Percentiles rank a stretch among this genome's conserved stretches.
These are phyloP conservation scores for Syngnathus scovelli DNA, from an alignment of 2,113 vertebrate genomes.

Conservation along the genomic window DNA sequence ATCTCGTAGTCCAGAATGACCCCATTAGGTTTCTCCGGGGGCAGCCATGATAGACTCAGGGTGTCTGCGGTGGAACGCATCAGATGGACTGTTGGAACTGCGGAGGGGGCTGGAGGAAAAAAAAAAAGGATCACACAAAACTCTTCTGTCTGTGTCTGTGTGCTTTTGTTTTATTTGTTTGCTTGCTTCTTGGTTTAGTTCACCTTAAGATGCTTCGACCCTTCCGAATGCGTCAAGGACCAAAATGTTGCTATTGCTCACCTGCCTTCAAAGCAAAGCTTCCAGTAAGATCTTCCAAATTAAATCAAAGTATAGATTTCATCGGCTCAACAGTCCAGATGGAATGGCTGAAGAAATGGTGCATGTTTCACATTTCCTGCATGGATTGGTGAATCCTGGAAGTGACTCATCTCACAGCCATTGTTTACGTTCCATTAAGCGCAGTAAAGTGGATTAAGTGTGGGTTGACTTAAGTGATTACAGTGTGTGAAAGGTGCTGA, in stretches of 20 bases:
- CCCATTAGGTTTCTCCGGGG: constrained; percentile 91
- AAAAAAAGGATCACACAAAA: not conserved
- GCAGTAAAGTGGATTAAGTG: constrained; percentile 51
- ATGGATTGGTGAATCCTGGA: constrained; percentile 56
- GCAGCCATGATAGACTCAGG: constrained; percentile 92
- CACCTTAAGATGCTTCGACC: not conserved
- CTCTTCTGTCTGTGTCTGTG: not conserved
- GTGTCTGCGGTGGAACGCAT: constrained; percentile 89
- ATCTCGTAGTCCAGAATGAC: constrained; percentile 99
- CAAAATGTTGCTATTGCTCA: not conserved
- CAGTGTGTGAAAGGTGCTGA: constrained; percentile 39
- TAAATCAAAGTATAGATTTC: constrained; percentile 11
- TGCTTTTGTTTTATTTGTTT: not conserved
- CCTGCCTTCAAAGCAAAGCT: not conserved
- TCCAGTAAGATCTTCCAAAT: not conserved
- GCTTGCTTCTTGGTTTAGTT: not conserved
- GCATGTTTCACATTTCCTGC: constrained; percentile 46
- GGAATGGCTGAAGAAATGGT: constrained; percentile 23
- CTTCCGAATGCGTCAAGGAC: not conserved
- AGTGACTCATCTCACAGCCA: constrained; percentile 48
- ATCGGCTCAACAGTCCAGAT: constrained; percentile 24
- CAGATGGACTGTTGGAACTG: constrained; percentile 88
- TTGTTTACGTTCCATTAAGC: constrained; percentile 54
- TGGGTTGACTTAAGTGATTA: constrained; percentile 53
- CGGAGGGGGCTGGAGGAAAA: constrained; percentile 80